Evolutionary conservation across 2,113 vertebrate genomes (phyloP).

Genomic region (Apteryx owenii): DNA sequence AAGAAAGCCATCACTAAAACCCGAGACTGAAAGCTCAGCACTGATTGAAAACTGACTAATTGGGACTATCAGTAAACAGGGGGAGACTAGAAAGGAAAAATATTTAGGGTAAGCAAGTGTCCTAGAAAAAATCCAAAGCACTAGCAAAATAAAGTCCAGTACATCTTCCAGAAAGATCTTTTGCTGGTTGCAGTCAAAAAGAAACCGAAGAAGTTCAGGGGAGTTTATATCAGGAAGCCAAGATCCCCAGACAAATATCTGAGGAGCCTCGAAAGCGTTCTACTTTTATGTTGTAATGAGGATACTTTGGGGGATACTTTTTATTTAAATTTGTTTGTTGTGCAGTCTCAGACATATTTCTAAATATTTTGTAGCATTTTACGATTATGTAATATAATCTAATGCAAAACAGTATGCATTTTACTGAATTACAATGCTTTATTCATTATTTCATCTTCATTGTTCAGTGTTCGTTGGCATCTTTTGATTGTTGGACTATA

Average conservation of each 20-base stretch:
- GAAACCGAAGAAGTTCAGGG: accelerated
- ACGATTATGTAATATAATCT: accelerated
- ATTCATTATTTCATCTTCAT: accelerated
- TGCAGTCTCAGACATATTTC: neutral
- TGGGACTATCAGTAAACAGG: neutral
- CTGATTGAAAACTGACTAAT: slow-evolving; percentile 19
- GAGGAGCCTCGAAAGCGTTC: neutral
- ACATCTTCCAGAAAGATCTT: neutral
- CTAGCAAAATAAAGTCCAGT: too few relatives aligned
- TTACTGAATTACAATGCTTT: accelerated
- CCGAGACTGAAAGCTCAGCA: neutral
- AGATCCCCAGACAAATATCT: accelerated
- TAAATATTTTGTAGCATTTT: accelerated
- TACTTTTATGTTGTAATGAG: neutral
- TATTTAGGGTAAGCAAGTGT: neutral
- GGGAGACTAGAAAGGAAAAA: neutral
- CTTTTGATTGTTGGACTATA: accelerated
- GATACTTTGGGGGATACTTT: neutral
- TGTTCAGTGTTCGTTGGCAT: accelerated
- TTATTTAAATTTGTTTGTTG: accelerated
- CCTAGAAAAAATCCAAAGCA: neutral
- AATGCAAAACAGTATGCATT: accelerated
- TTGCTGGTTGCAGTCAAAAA: accelerated
- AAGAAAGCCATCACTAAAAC: neutral
- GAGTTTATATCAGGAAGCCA: neutral